Evolutionary conservation across 2,113 vertebrate species (phyloP).

Genomic region (Neopipo cinnamomea): DNA sequence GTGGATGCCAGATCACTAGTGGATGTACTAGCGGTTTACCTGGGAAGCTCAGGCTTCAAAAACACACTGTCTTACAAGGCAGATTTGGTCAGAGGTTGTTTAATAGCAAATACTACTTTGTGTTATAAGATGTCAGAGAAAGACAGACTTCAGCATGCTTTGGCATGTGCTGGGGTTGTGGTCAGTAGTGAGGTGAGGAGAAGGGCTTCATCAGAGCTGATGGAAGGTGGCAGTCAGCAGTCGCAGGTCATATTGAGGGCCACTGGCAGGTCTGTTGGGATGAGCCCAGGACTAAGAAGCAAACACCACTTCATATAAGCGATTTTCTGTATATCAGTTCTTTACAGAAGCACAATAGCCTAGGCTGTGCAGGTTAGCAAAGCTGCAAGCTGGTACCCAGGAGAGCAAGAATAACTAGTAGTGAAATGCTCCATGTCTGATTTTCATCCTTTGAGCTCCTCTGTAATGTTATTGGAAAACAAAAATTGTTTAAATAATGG

Average conservation of each 20-base stretch:
- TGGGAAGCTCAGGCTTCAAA: neutral
- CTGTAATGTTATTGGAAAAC: slow-evolving; percentile 30
- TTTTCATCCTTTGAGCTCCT: slow-evolving; percentile 36
- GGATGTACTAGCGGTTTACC: neutral
- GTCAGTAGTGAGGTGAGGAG: neutral
- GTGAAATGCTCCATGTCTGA: neutral
- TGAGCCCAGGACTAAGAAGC: neutral
- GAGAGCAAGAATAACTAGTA: neutral
- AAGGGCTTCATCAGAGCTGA: neutral
- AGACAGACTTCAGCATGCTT: neutral
- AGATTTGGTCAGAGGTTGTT: neutral
- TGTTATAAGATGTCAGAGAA: neutral
- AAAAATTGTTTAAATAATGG: slow-evolving; percentile 57
- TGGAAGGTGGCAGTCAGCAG: neutral
- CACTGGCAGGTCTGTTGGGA: neutral
- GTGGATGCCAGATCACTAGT: neutral
- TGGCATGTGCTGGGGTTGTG: neutral
- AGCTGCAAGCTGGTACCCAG: neutral
- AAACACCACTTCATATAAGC: neutral
- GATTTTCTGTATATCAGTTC: neutral
- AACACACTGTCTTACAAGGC: neutral
- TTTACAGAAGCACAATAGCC: neutral
- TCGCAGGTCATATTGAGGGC: neutral
- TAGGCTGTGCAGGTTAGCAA: neutral
- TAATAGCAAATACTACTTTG: neutral